Base-by-base conservation (phyloP, 1,140 invertebrate species). In the Magallana angulata region DNA sequence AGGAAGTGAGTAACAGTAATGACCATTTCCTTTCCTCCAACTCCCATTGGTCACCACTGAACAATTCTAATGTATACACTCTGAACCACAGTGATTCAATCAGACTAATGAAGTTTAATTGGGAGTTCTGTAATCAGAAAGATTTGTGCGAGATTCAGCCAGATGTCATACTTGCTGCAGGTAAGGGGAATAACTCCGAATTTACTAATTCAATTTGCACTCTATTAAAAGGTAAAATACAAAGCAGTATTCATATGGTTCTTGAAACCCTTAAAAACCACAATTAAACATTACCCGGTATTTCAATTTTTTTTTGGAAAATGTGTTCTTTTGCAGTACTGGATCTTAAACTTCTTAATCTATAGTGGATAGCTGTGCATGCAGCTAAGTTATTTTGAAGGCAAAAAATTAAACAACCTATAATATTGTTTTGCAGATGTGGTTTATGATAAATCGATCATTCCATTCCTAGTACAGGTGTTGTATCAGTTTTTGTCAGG, bases 151-250 rank as follows among this genome's bases (percentile, higher is more conserved):
- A 82, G 24, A 59, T 93, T 58, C 81, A 86, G 18, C 88, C 91
- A 57, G 93, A 94, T 86, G 89, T 94, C 18, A 90, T 94, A 48
- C 82, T 94, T n/a, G 93, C 91, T 68, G 93, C 93, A 91, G 93
- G 93, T 94, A 84, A 56, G 81, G 57, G 57, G 16, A 30, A 82
- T 16, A 82, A 57, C 81, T 58, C 81, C 57, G 9, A 30, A 56
- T 7, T 30, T 82, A 12, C 18, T 57, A 4, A 57, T 18, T 0
- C 14, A 56, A 82, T 11, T 57, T 82, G 36, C 3, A 57, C 18
- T 57, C 16, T 57, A 5, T 57, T 48, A 48, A 48, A 48, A 48
- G 36, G 36, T 36, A 48, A 48, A 24, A 4, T 48, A 48, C 36
- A 2, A 48, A 48, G 36, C 36, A 48, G 2, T 48, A 48, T 36